These are phyloP conservation scores for Rattus norvegicus DNA, from an alignment of 2,113 vertebrate species.

Conservation along the genomic window DNA sequence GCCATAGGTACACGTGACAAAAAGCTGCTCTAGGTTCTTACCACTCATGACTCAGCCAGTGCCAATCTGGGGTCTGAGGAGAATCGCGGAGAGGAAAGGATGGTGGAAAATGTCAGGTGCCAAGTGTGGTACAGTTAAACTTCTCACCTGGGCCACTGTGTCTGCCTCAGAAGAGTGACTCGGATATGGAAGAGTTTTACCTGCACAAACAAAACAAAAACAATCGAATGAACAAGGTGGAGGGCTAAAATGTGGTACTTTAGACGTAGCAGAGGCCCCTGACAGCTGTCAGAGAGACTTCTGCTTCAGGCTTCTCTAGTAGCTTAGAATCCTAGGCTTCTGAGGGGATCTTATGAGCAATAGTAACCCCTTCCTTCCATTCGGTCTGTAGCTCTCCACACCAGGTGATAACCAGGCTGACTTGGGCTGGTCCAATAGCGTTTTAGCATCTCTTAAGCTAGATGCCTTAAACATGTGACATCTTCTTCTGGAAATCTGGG, in stretches of 20 bases:
- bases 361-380: not conserved
- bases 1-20: not conserved
- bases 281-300: conserved; percentile 40
- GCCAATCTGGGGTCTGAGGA: not conserved
- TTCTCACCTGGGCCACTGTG: not conserved
- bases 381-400: not conserved
- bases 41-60: not conserved
- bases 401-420: not conserved
- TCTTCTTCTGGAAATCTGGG: not conserved
- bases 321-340: not conserved
- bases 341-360: not conserved
- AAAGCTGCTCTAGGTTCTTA: not conserved
- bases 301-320: not conserved
- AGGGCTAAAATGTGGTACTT: not conserved
- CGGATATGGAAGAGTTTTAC: not conserved
- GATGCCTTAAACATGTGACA: not conserved
- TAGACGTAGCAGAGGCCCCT: conserved; percentile 11
- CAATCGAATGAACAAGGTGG: not conserved
- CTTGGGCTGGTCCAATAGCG: not conserved
- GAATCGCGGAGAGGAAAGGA: not conserved
- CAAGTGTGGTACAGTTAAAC: not conserved
- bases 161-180: not conserved
- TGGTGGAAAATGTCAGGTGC: not conserved
- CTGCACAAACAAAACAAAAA: not conserved
- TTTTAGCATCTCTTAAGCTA: not conserved